phyloP scores from a whole-genome alignment of 2,888 invertebrate genomes.

The Ichneumon xanthorius region DNA sequence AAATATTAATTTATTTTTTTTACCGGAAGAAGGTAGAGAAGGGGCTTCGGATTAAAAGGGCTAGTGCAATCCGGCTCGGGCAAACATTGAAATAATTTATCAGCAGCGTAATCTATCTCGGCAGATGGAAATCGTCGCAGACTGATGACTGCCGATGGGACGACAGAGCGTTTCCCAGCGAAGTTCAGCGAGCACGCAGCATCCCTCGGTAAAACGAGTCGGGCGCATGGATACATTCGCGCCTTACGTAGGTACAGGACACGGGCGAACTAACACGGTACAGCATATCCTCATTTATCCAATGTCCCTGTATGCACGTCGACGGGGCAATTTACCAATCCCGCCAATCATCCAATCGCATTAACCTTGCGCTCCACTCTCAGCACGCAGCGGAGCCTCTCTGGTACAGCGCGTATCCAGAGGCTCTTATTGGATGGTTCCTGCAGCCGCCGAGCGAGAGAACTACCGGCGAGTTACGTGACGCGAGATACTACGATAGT shows the following conservation, averaged over 20 bases:
- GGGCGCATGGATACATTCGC: not conserved
- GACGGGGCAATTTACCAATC: slow-evolving; percentile 82
- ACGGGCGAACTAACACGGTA: slow-evolving; percentile 29
- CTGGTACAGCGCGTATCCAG: slow-evolving; percentile 4
- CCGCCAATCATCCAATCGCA: slow-evolving; percentile 84
- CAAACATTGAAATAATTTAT: slow-evolving; percentile 39
- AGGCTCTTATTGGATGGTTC: slow-evolving; percentile 64
- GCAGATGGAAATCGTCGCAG: not conserved
- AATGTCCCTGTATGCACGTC: slow-evolving; percentile 79
- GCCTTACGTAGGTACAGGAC: not conserved
- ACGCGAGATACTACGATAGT: slow-evolving; percentile 27
- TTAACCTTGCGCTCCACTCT: slow-evolving; percentile 83
- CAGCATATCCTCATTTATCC: slow-evolving; percentile 84
- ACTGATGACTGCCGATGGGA: slow-evolving; percentile 1
- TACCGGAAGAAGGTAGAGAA: no score
- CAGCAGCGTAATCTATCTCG: not conserved
- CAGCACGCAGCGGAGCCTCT: slow-evolving; percentile 53
- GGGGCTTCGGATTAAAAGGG: no score
- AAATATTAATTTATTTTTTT: no score
- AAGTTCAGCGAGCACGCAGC: not conserved
- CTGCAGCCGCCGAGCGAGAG: slow-evolving; percentile 49
- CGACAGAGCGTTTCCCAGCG: slow-evolving; percentile 24
- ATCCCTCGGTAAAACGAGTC: slow-evolving; percentile 1
- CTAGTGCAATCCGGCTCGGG: no score
- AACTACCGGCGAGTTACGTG: slow-evolving; percentile 48